phyloP scores from a whole-genome alignment of 2,888 invertebrate species.

The Melieria picta region DNA sequence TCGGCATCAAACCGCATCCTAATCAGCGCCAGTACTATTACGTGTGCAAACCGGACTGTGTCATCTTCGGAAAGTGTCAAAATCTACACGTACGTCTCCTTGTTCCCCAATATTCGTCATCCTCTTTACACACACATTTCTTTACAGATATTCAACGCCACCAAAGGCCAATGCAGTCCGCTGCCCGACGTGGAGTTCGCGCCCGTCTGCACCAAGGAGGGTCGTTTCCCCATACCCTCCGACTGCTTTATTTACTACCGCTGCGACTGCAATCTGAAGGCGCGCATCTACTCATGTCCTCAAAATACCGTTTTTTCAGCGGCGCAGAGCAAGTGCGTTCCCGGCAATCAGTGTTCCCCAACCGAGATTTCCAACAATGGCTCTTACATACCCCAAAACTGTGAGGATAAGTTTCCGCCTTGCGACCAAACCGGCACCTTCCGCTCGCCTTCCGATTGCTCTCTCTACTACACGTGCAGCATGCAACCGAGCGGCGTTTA shows the following conservation, averaged over 20 bases:
- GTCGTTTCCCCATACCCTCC: conserved; percentile 63
- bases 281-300: conserved; percentile 60
- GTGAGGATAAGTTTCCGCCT: conserved; percentile 60
- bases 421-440: conserved; percentile 62
- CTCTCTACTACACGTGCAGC: conserved; percentile 65
- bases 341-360: conserved; percentile 54
- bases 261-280: conserved; percentile 56
- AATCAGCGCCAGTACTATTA: conserved; percentile 65
- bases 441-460: conserved; percentile 62
- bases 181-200: conserved; percentile 49
- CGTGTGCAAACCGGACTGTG: conserved; percentile 63
- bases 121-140: background rate
- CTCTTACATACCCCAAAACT: conserved; percentile 54
- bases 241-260: conserved; percentile 61
- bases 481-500: conserved; percentile 57
- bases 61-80: conserved; percentile 65
- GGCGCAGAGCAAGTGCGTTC: conserved; percentile 54
- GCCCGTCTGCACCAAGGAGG: conserved; percentile 50
- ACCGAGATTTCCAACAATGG: conserved; percentile 56
- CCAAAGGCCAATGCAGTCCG: conserved; percentile 52
- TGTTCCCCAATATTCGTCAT: background rate
- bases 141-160: conserved; percentile 52
- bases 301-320: conserved; percentile 56
- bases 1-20: conserved; percentile 63
- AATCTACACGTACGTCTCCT: conserved; percentile 53